Evolutionary conservation across 2,888 invertebrate species (phyloP).

Genomic region (Agrotis clavis): DNA sequence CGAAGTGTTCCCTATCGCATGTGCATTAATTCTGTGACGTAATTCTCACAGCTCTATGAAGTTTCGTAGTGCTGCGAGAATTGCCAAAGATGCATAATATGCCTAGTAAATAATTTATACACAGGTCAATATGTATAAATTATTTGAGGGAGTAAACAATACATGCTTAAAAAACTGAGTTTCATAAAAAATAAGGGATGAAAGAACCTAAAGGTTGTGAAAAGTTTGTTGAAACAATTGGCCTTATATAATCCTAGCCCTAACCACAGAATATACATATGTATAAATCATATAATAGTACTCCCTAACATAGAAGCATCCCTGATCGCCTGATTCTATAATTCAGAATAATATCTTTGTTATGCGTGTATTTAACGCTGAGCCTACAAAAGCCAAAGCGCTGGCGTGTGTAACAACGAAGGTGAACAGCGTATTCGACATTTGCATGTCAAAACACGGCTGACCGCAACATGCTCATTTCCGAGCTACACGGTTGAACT

Average conservation of each 20-base stretch:
- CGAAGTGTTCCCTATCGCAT: slow-evolving; percentile 34
- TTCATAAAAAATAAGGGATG: no score
- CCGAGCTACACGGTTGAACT: slow-evolving; percentile 73
- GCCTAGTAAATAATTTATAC: slow-evolving; percentile 3
- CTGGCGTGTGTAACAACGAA: slow-evolving; percentile 54
- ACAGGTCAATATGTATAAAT: no score
- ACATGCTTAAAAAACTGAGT: no score
- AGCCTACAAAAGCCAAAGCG: slow-evolving; percentile 27
- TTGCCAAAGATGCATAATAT: slow-evolving; percentile 2
- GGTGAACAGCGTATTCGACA: slow-evolving; percentile 66
- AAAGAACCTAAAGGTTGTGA: neutral
- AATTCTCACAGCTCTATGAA: slow-evolving; percentile 38
- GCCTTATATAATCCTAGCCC: neutral
- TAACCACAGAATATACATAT: no score
- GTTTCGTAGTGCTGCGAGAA: neutral
- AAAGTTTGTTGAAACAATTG: slow-evolving; percentile 12
- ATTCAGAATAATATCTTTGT: slow-evolving; percentile 15
- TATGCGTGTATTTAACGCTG: slow-evolving; percentile 28
- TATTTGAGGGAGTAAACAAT: no score
- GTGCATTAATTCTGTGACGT: slow-evolving; percentile 40
- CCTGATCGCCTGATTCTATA: neutral
- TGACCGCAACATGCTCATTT: slow-evolving; percentile 84
- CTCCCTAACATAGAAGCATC: neutral
- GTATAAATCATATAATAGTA: no score
- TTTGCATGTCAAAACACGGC: slow-evolving; percentile 84